Conservation (phyloP, 2,888 invertebrate genomes). For the Zaprionus lineosus region DNA sequence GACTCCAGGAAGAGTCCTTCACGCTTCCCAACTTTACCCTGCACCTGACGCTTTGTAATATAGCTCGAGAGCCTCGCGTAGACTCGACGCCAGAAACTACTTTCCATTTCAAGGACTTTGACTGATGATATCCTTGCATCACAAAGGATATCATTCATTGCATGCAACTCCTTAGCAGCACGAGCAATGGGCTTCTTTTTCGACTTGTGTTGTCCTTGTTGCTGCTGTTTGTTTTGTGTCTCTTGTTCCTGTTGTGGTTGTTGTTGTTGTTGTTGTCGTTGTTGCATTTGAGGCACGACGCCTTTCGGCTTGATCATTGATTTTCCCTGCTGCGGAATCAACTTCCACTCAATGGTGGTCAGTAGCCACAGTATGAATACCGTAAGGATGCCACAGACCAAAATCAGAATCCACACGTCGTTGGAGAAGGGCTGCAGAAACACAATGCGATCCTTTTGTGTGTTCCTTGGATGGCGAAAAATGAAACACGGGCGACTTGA, state of each 20-base stretch:
- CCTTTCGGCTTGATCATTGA: conserved; percentile 68
- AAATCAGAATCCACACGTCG: conserved; percentile 85
- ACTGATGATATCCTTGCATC: too few relatives aligned
- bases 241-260: conserved; percentile 3
- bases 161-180: conserved; percentile 14
- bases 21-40: conserved; percentile 38
- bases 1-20: conserved; percentile 77
- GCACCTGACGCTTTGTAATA: conserved; percentile 31
- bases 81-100: conserved; percentile 41
- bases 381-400: conserved; percentile 80
- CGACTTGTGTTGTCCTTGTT: too few relatives aligned
- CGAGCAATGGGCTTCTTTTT: too few relatives aligned
- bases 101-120: conserved; percentile 18
- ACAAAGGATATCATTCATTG: too few relatives aligned
- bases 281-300: conserved; percentile 35
- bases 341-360: conserved; percentile 63
- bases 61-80: conserved; percentile 43
- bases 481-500: conserved; percentile 86
- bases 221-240: too few relatives aligned
- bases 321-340: conserved; percentile 48
- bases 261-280: neutral
- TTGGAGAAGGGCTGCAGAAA: conserved; percentile 86
- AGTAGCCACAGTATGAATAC: conserved; percentile 73
- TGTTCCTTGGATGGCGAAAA: conserved; percentile 87
- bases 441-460: conserved; percentile 85